Base-by-base conservation (phyloP, 2,888 invertebrate species). In the Camponotus fellah region DNA sequence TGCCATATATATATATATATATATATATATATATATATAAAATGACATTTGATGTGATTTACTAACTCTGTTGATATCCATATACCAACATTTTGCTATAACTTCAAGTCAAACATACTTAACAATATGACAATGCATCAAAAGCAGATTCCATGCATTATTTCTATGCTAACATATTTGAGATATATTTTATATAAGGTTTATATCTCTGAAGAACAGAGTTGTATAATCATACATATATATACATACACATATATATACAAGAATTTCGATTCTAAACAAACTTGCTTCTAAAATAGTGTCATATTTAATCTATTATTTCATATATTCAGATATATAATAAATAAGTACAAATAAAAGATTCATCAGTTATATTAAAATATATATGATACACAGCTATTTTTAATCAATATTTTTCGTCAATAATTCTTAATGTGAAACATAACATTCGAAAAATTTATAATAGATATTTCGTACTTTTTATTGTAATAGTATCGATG, bases 121-220 rank as follows among this genome's bases (percentile, higher is more conserved):
- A 97, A 97, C 87, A 96, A 96, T 89, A 95, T 96, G 34, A 95
- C 96, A 2, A 98, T 98, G 98, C 98, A 98, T 94, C 96, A 97
- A 94, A 99, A 99, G 93, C 99, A 99, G 95, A 98, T 99, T 92
- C 99, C 99, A 32, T 98, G 98, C 94, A 96, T 98, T 86, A 98
- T 98, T 32, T 97, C 97, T 80, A 99, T 98, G 97, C 96, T 99
- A 60, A 99, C 98, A 17, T 96, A 98, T 91, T 95, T 98, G 88
- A 95, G 26, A 26, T 26, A 26, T 26, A 26, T 26, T 26, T 26
- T 26, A 26, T 26, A 26, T 98, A 86, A 96, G 96, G 87, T 98
- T 98, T 94, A 95, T 95, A 10, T 86, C 92, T 37, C 87, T 90
- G 0, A 86, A 65, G 62, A 93, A 92, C 79, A 87, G 90, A 10